Evolutionary conservation across 2,797 vertebrate species (phyloP), one percentile per base, ranked within the genome.

Genomic region (Channa striata): DNA sequence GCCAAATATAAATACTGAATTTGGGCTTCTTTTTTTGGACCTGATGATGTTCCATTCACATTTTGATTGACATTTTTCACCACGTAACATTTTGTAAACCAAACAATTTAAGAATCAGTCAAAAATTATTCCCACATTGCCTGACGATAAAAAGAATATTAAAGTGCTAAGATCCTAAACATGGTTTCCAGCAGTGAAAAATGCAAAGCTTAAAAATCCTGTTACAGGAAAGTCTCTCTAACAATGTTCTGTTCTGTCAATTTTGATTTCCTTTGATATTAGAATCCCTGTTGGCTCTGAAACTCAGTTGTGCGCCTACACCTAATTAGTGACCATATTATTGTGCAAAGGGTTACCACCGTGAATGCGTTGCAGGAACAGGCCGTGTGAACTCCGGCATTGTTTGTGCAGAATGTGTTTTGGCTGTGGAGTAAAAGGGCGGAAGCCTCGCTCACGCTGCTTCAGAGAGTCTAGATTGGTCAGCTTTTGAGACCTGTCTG

Each of bases 331-430:
- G 39, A 19, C 20, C 53, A 25, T 61, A 23, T 65, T 59, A 72
- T 40, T 60, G 61, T 64, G 65, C 52, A 34, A 54, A 69, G 30
- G 52, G 54, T 70, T 43, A 37, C 70, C 42, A n/a, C 20, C 2
- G 1, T 66, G 46, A 68, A 43, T 62, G 61, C 3, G 42, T 11
- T 25, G 34, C 71, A 72, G 86, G 81, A 88, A 81, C 36, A 42
- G 34, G 85, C 72, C 54, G 56, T 88, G 84, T 80, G 78, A 90
- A 85, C 82, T 69, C 59, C 51, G 49, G 82, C 83, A 83, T 88
- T 90, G 83, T 87, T 90, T 87, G 82, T 36, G 47, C 49, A 50
- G 64, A 77, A 77, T 71, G 77, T 89, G 86, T 90, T 87, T 77
- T 89, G 87, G 88, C 87, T 77, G 62, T 6, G 10, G 48, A 70